Evolutionary conservation across 2,888 invertebrate genomes (phyloP).

Genomic region (Hybos culiciformis): DNA sequence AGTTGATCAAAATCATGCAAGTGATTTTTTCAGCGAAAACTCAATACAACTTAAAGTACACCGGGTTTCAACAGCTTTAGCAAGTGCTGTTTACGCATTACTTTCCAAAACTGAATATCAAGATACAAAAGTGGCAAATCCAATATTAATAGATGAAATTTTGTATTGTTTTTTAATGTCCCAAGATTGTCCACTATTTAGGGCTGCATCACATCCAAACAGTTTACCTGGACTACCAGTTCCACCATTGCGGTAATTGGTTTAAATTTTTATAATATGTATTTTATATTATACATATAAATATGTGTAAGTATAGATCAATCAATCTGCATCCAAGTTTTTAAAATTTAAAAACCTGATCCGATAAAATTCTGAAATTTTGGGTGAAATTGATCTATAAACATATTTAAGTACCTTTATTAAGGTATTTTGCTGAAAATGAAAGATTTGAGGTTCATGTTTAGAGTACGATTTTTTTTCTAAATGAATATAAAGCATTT

Average conservation of each 20-base stretch:
- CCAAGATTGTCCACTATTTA: constrained; percentile 54
- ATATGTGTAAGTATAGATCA: neutral
- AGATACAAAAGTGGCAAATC: constrained; percentile 24
- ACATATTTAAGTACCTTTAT: too few relatives aligned
- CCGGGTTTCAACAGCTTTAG: constrained; percentile 49
- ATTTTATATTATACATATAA: neutral
- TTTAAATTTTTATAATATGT: neutral
- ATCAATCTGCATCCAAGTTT: neutral
- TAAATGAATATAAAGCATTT: too few relatives aligned
- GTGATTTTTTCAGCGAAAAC: constrained; percentile 33
- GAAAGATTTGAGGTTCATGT: too few relatives aligned
- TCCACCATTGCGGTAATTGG: constrained; percentile 26
- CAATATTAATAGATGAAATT: constrained; percentile 48
- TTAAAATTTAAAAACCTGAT: neutral
- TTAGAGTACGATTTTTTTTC: too few relatives aligned
- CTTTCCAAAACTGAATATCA: constrained; percentile 39
- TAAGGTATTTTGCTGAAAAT: too few relatives aligned
- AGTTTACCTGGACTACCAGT: constrained; percentile 30
- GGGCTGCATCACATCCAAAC: constrained; percentile 42
- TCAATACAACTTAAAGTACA: constrained; percentile 52
- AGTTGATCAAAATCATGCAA: constrained; percentile 22
- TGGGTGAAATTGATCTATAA: too few relatives aligned
- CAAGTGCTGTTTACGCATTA: constrained; percentile 47
- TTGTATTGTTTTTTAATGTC: constrained; percentile 62
- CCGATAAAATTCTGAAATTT: neutral